Base-by-base conservation (phyloP, 2,888 invertebrate species). In the Troides helena region DNA sequence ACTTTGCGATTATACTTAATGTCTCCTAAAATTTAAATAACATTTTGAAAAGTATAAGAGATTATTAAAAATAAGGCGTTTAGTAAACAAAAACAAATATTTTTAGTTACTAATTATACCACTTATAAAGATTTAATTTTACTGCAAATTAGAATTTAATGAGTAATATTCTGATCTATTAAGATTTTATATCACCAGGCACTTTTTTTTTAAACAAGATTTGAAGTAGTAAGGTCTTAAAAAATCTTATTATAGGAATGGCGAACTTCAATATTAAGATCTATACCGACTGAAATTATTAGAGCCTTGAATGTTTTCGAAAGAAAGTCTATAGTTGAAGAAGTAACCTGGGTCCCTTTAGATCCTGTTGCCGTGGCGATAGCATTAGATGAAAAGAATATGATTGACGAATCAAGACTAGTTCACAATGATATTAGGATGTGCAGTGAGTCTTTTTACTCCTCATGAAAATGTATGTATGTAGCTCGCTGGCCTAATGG, bases 251-350 rank as follows among this genome's bases (percentile, higher is more conserved):
- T 46, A 12, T 72, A 88, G 88, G 80, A 81, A 17, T 88, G 88
- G 88, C 79, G 88, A 67, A 71, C 74, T 67, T 77, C 83, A 2
- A 76, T 77, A 0, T 73, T 88, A 1, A 89, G 89, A 4, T 75
- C 77, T 0, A 83, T 89, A 72, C 76, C 81, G 10, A 85, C 84
- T 1, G 81, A 85, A 2, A 84, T 87, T 62, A 83, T 89, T 1
- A 78, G 72, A 53, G 81, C 86, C 0, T 80, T 82, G 53, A 89
- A 88, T 46, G 80, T 81, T 59, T 88, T 81, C 43, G 89, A 89
- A 71, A 80, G 78, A 60, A 75, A 85, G n/a, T n/a, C n/a, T n/a
- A n/a, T n/a, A n/a, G n/a, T n/a, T 0, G 71, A 69, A 1, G 76
- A 76, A 50, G 75, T 75, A 0, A 63, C 63, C 0, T 89, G 89